Evolutionary conservation across 2,797 vertebrate genomes (phyloP).

Genomic region (Echeneis naucrates): DNA sequence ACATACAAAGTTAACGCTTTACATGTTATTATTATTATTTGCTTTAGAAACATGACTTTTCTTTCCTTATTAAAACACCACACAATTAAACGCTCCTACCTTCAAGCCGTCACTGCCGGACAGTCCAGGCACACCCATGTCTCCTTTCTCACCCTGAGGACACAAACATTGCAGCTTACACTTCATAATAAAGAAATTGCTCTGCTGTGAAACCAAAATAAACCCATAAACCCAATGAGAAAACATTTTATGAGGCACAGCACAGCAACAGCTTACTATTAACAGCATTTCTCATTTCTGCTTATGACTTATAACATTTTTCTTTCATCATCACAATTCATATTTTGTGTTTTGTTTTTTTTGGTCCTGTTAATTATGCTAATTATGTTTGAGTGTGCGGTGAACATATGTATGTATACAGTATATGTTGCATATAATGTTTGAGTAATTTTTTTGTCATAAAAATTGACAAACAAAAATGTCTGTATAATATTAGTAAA

Average conservation of each 20-base stretch:
- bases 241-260: neutral
- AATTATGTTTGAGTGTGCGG: no score
- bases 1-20: neutral
- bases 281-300: neutral
- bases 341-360: neutral
- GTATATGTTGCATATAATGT: neutral
- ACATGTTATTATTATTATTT: neutral
- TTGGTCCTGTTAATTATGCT: neutral
- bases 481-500: neutral
- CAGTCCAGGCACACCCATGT: constrained; percentile 72
- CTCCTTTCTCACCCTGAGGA: constrained; percentile 88
- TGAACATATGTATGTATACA: neutral
- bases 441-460: no score
- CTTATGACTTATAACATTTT: neutral
- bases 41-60: neutral
- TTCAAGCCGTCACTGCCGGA: constrained; percentile 72
- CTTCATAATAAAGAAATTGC: neutral
- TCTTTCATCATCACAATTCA: neutral
- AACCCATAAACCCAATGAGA: neutral
- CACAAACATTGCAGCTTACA: constrained; percentile 19
- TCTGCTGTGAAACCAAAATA: neutral
- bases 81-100: constrained; percentile 48
- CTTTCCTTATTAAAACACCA: neutral
- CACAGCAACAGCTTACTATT: neutral
- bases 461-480: no score